These are phyloP conservation scores for Bombus polaris DNA, from an alignment of 1,140 invertebrate species.

Conservation along the genomic window DNA sequence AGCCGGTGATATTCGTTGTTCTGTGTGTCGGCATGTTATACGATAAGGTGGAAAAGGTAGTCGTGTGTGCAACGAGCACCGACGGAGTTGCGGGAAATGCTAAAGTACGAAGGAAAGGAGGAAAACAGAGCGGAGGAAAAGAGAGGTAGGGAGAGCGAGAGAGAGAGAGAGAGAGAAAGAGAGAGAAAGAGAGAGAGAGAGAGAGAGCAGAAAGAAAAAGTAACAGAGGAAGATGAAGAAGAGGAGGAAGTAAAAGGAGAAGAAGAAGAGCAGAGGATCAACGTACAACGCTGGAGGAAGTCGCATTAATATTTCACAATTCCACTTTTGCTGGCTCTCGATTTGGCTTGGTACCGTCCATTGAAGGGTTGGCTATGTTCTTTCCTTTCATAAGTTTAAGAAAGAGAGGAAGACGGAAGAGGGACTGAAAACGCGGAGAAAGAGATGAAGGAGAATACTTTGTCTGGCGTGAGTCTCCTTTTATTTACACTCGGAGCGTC, in stretches of 20 bases:
- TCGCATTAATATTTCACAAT: slow-evolving; percentile 78
- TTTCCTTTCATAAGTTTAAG: slow-evolving; percentile 69
- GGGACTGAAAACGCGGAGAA: not conserved
- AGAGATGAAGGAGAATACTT: slow-evolving; percentile 56
- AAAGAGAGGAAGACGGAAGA: slow-evolving; percentile 25
- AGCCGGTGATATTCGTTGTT: not conserved
- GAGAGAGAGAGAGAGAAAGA: not conserved
- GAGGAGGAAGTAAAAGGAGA: not conserved
- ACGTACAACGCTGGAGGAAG: slow-evolving; percentile 52
- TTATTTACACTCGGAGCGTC: slow-evolving; percentile 76
- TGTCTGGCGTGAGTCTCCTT: slow-evolving; percentile 70
- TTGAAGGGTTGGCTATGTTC: slow-evolving; percentile 57
- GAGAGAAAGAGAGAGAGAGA: not conserved
- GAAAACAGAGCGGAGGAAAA: not conserved
- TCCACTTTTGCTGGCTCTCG: slow-evolving; percentile 66
- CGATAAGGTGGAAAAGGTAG: not conserved
- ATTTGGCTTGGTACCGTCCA: slow-evolving; percentile 67
- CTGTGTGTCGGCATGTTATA: not conserved
- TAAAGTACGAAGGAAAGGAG: not conserved
- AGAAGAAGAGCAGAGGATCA: slow-evolving; percentile 45
- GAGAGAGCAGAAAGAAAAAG: not conserved
- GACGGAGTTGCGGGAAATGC: not conserved
- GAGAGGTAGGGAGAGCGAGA: not conserved
- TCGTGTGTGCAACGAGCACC: too few relatives aligned
- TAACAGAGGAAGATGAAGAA: not conserved